Conservation (phyloP, 2,888 invertebrate species). For the Cryptocephalus moraei region DNA sequence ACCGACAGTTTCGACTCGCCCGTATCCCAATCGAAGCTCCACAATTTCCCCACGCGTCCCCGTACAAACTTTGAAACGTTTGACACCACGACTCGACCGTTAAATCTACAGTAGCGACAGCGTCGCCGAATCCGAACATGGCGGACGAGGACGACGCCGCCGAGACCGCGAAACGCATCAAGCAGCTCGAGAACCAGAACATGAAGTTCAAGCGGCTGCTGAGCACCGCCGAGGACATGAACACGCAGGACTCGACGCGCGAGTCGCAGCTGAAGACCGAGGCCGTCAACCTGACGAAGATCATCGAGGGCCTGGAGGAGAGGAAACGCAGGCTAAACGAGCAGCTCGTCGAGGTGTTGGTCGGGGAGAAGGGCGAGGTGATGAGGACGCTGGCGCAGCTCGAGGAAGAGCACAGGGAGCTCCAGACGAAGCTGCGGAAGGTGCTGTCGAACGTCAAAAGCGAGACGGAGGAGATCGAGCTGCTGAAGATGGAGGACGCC, state of each 20-base stretch:
- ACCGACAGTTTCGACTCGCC: too few species aligned
- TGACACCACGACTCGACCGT: too few species aligned
- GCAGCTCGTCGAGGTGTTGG: slow-evolving; percentile 9
- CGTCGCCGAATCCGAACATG: not conserved
- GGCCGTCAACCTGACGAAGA: slow-evolving; percentile 9
- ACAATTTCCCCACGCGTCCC: too few species aligned
- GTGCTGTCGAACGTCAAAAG: slow-evolving; percentile 13
- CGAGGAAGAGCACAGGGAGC: slow-evolving; percentile 12
- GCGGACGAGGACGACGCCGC: not conserved
- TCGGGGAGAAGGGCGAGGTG: slow-evolving; percentile 4
- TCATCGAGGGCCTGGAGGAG: slow-evolving; percentile 13
- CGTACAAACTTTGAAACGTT: too few species aligned
- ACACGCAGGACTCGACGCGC: slow-evolving; percentile 10
- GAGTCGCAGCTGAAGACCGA: slow-evolving; percentile 10
- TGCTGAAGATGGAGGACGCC: slow-evolving; percentile 11
- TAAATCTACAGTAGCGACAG: too few species aligned
- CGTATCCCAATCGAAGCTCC: too few species aligned
- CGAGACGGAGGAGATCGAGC: slow-evolving; percentile 10
- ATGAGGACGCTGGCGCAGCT: slow-evolving; percentile 4
- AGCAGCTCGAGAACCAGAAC: slow-evolving; percentile 21
- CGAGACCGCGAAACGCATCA: slow-evolving; percentile 14
- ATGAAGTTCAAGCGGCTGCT: slow-evolving; percentile 16
- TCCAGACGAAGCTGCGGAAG: slow-evolving; percentile 12
- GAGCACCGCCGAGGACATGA: slow-evolving; percentile 15
- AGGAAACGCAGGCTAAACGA: slow-evolving; percentile 16